Conservation (phyloP, 2,797 vertebrate genomes). For the Coranthus polyacanthus region DNA sequence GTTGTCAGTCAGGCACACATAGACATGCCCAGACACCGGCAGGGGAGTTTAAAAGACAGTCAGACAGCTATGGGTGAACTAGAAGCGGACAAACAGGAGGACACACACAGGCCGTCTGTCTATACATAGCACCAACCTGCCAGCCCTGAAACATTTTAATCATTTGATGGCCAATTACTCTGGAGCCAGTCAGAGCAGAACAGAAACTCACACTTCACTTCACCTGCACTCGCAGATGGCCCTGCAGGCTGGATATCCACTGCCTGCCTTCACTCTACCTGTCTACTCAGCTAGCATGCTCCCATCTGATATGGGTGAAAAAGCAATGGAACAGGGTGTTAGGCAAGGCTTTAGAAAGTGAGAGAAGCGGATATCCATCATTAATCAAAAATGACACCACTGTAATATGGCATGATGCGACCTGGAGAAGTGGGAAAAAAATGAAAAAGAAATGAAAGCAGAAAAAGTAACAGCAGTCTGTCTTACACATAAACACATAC, state of each 20-base stretch:
- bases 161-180: conserved; percentile 80
- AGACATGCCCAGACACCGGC: conserved; percentile 13
- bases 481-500: not conserved
- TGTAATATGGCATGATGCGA: not conserved
- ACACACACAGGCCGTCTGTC: conserved; percentile 45
- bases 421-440: not conserved
- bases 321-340: conserved; percentile 44
- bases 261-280: conserved; percentile 60
- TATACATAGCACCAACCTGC: conserved; percentile 71
- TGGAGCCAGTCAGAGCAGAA: conserved; percentile 73
- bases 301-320: conserved; percentile 48
- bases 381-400: conserved; percentile 39
- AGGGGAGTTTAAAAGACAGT: conserved; percentile 45
- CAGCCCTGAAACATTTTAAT: conserved; percentile 76
- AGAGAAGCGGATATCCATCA: conserved; percentile 23
- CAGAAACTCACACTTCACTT: conserved; percentile 74
- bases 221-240: conserved; percentile 64
- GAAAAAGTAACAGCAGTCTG: not conserved
- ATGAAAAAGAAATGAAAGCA: not conserved
- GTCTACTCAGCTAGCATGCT: conserved; percentile 44
- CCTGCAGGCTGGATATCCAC: conserved; percentile 57
- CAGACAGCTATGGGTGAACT: conserved; percentile 27
- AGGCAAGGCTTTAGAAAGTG: conserved; percentile 24
- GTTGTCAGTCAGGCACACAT: conserved; percentile 32
- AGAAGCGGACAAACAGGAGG: conserved; percentile 43